Evolutionary conservation across 2,797 vertebrate genomes (phyloP), one percentile per base, ranked within the genome.

Genomic region (Sus cebifrons): DNA sequence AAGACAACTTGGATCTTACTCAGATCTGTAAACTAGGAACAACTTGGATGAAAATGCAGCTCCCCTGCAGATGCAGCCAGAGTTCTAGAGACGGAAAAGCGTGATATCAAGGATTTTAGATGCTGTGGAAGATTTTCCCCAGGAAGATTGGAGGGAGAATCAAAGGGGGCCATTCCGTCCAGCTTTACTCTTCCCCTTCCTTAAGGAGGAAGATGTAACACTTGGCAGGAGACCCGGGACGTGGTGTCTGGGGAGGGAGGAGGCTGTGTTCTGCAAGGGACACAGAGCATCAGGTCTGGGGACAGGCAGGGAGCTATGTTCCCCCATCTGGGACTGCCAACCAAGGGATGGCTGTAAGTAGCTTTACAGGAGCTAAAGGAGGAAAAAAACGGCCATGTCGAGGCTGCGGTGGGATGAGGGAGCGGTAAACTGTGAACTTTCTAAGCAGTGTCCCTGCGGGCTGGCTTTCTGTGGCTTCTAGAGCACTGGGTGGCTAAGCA

Each of bases 21-120:
- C 60, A 18, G 44, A 8, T 68, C 65, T 65, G 78, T 18, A 27
- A 21, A 36, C 21, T 14, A 11, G 0, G 40, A 32, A 23, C 27
- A 7, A 6, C 36, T 9, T 4, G 62, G 71, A n/a, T 15, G 89
- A 60, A 68, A 29, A 68, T 2, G 2, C 17, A 0, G 0, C 62
- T 36, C n/a, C n/a, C 60, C 36, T 0, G 6, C 65, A 83, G 88
- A 64, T 5, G 2, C n/a, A 8, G 36, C 84, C 29, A 18, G 70
- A 27, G 54, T 11, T 13, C 79, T 21, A 2, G 84, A 54, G 77
- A 23, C 0, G 14, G n/a, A 20, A 71, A 67, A 21, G 27, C 21
- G 4, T 0, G 0, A 15, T 11, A 14, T 0, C 1, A 0, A n/a
- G 68, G 17, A 7, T 44, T 25, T 71, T 21, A 8, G 40, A 32